Evolutionary conservation across 1,140 invertebrate species (phyloP).

Genomic region (Drosophila sucinea): DNA sequence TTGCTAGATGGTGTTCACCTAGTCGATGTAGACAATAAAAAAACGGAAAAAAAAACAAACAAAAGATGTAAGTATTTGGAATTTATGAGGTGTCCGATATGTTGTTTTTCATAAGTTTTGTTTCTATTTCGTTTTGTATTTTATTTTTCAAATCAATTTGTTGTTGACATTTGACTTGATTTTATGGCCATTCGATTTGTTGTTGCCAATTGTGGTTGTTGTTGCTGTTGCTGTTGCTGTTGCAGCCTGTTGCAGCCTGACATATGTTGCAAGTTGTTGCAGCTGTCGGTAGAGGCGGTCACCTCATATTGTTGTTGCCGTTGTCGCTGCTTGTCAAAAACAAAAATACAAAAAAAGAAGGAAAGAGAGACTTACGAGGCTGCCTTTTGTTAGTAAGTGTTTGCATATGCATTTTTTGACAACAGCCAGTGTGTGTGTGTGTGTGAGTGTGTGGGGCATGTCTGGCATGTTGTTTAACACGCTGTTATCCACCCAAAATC

Average conservation of each 20-base stretch:
- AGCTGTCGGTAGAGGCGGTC: slow-evolving; percentile 71
- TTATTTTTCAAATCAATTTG: slow-evolving; percentile 30
- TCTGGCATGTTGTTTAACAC: slow-evolving; percentile 73
- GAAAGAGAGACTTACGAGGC: slow-evolving; percentile 47
- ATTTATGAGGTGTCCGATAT: slow-evolving; percentile 3
- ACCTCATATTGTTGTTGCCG: slow-evolving; percentile 53
- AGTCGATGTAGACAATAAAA: not conserved
- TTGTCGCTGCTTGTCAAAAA: slow-evolving; percentile 60
- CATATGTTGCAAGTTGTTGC: slow-evolving; percentile 75
- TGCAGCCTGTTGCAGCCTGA: slow-evolving; percentile 34
- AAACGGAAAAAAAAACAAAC: not conserved
- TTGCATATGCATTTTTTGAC: slow-evolving; percentile 69
- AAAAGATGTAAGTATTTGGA: slow-evolving; percentile 2
- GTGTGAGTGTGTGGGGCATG: slow-evolving; percentile 41
- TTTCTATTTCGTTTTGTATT: slow-evolving; percentile 7
- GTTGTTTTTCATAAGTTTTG: slow-evolving; percentile 10
- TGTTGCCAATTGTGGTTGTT: slow-evolving; percentile 28
- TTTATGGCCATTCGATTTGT: slow-evolving; percentile 55
- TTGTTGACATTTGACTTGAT: slow-evolving; percentile 72
- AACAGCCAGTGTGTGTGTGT: slow-evolving; percentile 19
- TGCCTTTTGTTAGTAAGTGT: slow-evolving; percentile 71
- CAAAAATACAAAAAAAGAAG: slow-evolving; percentile 22
- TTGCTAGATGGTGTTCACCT: too few relatives aligned
- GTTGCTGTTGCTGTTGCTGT: slow-evolving; percentile 14
- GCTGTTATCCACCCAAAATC: slow-evolving; percentile 43